Evolutionary conservation across 2,888 invertebrate genomes (phyloP).

Genomic region (Thecocarcelia acutangulata): DNA sequence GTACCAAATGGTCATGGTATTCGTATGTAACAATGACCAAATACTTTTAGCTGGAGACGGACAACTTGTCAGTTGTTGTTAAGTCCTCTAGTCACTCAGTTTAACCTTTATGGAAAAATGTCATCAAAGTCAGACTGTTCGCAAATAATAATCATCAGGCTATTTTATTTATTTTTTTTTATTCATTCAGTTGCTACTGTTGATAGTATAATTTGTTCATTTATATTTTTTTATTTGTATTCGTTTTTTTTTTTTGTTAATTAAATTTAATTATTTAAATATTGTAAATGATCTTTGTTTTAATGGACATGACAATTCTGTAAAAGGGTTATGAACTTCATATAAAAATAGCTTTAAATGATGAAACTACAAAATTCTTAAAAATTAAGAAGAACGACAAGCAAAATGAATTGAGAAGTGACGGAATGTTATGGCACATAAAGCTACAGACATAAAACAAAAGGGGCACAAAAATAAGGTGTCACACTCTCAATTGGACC

Average conservation of each 20-base stretch:
- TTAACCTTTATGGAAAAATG: constrained; percentile 68
- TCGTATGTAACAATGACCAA: constrained; percentile 32
- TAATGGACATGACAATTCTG: constrained; percentile 44
- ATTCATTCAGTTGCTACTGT: constrained; percentile 54
- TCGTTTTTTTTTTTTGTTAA: constrained; percentile 67
- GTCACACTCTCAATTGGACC: no score
- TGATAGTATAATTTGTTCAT: constrained; percentile 36
- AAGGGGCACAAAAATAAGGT: no score
- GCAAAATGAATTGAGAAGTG: neutral
- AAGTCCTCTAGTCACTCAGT: constrained; percentile 2
- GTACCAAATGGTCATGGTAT: constrained; percentile 33
- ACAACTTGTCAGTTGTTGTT: neutral
- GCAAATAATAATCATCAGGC: constrained; percentile 76
- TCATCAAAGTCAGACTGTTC: constrained; percentile 77
- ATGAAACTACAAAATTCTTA: neutral
- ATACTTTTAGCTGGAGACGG: constrained; percentile 14
- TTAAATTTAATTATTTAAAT: constrained; percentile 76
- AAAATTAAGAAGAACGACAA: neutral
- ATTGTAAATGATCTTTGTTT: constrained; percentile 68
- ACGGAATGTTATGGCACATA: neutral
- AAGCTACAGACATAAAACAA: no score
- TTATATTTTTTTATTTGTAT: constrained; percentile 7
- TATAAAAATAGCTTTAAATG: constrained; percentile 30
- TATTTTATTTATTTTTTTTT: constrained; percentile 72
- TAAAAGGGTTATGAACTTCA: constrained; percentile 30